A percentile compares a stretch with the other conserved stretches of the same genome.
phyloP scores from a whole-genome alignment of 2,113 vertebrate genomes.

The Pleuronectes platessa region DNA sequence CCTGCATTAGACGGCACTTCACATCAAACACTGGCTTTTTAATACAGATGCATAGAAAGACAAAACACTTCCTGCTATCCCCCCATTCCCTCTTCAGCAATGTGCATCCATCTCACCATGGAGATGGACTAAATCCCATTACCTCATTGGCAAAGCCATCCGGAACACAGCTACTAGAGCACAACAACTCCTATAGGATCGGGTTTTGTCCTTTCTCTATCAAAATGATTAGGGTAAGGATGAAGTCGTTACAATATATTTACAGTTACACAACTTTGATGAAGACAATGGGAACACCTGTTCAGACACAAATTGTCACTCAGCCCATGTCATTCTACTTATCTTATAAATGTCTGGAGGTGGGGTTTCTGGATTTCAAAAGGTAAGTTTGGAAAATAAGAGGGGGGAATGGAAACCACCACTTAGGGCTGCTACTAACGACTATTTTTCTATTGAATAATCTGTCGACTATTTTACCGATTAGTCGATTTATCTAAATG shows the following conservation, averaged over 20 bases:
- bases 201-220: too few species aligned
- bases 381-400: conserved; percentile 1
- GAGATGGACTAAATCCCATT: conserved; percentile 37
- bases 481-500: too few species aligned
- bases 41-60: conserved; percentile 9
- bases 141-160: conserved; percentile 36
- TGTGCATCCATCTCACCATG: conserved; percentile 9
- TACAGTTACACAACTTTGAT: not conserved
- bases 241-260: too few species aligned
- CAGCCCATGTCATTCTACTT: not conserved
- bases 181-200: not conserved
- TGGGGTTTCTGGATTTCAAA: not conserved
- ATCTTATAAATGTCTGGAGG: not conserved
- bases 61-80: conserved; percentile 14
- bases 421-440: too few species aligned
- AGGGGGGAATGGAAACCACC: not conserved
- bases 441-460: too few species aligned
- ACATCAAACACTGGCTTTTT: conserved; percentile 37
- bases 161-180: conserved; percentile 25
- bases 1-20: conserved; percentile 10
- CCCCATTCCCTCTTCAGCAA: not conserved
- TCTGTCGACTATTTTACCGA: too few species aligned
- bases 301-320: not conserved
- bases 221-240: too few species aligned
- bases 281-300: not conserved